Base-by-base conservation (phyloP, 2,797 vertebrate genomes). In the Pipistrellus pygmaeus region DNA sequence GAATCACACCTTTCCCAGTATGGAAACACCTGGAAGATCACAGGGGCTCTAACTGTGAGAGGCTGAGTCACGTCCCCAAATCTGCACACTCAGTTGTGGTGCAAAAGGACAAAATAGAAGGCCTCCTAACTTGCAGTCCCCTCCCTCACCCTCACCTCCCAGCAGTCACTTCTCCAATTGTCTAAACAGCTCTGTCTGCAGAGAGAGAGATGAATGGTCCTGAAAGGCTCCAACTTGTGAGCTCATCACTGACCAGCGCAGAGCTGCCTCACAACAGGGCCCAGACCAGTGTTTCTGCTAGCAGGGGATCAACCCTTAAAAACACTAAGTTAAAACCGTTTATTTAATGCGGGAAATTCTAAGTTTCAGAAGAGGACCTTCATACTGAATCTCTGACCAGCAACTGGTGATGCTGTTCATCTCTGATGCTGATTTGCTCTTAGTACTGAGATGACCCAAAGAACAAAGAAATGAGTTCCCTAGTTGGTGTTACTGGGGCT, bases 401-500 rank as follows among this genome's bases (percentile, higher is more conserved):
- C 81, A 90, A 93, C 95, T 77, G 64, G 71, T 96, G 93, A 94
- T 71, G 30, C 13, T 53, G 0, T 1, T 3, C 8, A 10, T 0
- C 1, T n/a, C 7, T 5, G 25, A 14, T 46, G 35, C 57, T 90
- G 81, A 96, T 90, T 96, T 44, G 95, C 3, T 94, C 38, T 3
- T 44, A 30, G 3, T 11, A 30, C 23, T 12, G 3, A 87, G 32
- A 4, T 44, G 23, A 53, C 38, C 82, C 69, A 23, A 55, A 38
- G 7, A 35, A 4, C 66, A 89, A 23, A 53, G 55, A 14, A 72
- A 53, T 8, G 6, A 90, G 15, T 55, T 12, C 27, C 3, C 72
- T 38, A 8, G 4, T 8, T 68, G 46, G 13, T 64, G 5, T 18
- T 32, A 25, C 76, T 38, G 30, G 35, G 9, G n/a, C 5, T 17